Base-by-base conservation (phyloP, 1,140 invertebrate genomes). In the Papilio aristodemus region DNA sequence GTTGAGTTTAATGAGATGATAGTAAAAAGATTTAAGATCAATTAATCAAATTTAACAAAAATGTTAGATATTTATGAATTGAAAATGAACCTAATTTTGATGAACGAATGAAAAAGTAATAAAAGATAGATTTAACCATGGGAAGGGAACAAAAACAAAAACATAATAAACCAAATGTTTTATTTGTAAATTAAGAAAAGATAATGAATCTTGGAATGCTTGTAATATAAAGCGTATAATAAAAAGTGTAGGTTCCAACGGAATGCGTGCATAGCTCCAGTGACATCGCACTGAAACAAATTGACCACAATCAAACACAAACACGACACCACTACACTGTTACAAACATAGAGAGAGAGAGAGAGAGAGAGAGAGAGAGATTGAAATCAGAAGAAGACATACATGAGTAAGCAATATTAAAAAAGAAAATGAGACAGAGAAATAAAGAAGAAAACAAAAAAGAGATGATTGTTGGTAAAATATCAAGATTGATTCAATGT, bases 221-320 rank as follows among this genome's bases (percentile, higher is more conserved):
- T 43, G 27, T 27, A 66, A 58, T 37, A 67, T 41, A 59, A 25
- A 11, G 22, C 4, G 7, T 27, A 22, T 10, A 57, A 57, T 13
- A 9, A 27, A 57, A 22, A 57, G 10, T 54, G 14, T 22, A 14
- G 36, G 13, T 58, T 27, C 7, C n/a, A 59, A 32, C 7, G 32
- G 8, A 62, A 60, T 38, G 14, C 63, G 63, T 22, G 67, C 69
- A 67, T 43, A 60, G 22, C 17, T 39, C 69, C 36, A 57, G 46
- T 27, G 32, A n/a, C 58, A 46, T 57, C 39, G 69, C 71, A 73
- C 81, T 81, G 81, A 81, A 81, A 82, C 82, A 85, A 79, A 83
- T 67, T 68, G 43, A 72, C 63, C 36, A 68, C 70, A 74, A 43
- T 32, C n/a, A 63, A 19, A 41, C 39, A 64, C 50, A 60, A 36